Percentiles rank a stretch among this genome's conserved stretches.
Conservation (phyloP, 1,140 invertebrate genomes). For the Drosophila biarmipes region DNA sequence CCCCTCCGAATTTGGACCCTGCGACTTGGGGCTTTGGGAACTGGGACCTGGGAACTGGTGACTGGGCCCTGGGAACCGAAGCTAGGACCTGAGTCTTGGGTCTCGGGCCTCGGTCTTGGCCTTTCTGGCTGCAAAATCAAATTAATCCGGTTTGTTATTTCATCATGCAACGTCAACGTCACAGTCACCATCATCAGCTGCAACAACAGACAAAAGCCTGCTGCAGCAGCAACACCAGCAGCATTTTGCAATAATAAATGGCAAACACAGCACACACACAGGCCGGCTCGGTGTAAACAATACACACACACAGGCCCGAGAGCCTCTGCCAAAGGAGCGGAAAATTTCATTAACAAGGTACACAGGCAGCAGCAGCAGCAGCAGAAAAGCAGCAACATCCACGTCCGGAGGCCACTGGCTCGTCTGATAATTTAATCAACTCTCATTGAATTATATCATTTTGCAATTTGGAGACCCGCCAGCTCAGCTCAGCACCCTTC, state of each 20-base stretch:
- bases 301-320: conserved; percentile 24
- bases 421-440: conserved; percentile 78
- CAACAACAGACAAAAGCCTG: conserved; percentile 77
- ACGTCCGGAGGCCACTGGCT: conserved; percentile 16
- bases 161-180: conserved; percentile 82
- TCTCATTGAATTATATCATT: conserved; percentile 82
- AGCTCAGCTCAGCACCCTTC: conserved; percentile 29
- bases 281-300: conserved; percentile 33
- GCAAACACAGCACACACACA: conserved; percentile 61
- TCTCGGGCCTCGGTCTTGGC: not conserved
- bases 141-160: conserved; percentile 83
- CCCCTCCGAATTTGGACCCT: not conserved
- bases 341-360: conserved; percentile 82
- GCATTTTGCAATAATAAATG: conserved; percentile 80
- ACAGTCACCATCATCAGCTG: conserved; percentile 80
- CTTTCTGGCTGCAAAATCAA: conserved; percentile 65
- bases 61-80: not conserved
- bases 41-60: not conserved
- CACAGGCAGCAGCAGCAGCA: conserved; percentile 61
- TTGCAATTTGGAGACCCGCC: conserved; percentile 67
- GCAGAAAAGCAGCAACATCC: conserved; percentile 26
- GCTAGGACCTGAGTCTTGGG: not conserved
- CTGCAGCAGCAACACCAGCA: conserved; percentile 45
- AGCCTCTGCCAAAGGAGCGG: conserved; percentile 73
- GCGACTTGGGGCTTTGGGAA: not conserved